Percentiles rank a stretch among this genome's conserved stretches.
These are phyloP conservation scores for Chrosomus eos DNA, from an alignment of 2,797 vertebrate genomes.

Conservation along the genomic window DNA sequence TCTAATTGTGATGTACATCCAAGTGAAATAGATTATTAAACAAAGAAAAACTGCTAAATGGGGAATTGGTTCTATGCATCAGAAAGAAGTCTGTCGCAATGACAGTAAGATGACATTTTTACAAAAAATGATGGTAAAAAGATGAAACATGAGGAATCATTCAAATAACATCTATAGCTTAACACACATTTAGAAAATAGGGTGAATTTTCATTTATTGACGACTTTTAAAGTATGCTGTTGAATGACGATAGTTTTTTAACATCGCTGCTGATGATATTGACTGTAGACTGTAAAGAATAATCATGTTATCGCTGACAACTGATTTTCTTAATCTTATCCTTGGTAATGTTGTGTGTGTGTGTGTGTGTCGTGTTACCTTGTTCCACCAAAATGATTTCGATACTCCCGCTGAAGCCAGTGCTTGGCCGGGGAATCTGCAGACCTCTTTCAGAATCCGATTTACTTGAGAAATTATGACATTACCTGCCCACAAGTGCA, in stretches of 20 bases:
- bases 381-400: background rate
- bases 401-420: background rate
- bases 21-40: background rate
- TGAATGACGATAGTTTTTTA: background rate
- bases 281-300: constrained; percentile 38
- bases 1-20: background rate
- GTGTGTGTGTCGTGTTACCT: background rate
- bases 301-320: constrained; percentile 36
- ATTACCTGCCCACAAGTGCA: background rate
- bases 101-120: no score
- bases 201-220: no score
- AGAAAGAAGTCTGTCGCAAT: background rate
- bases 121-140: no score
- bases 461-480: background rate
- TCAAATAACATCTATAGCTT: background rate
- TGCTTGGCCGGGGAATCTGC: background rate
- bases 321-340: background rate
- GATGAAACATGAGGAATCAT: background rate
- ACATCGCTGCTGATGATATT: constrained; percentile 46
- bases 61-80: background rate
- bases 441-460: no score
- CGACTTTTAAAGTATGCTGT: background rate
- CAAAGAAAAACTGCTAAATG: background rate
- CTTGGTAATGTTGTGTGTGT: background rate
- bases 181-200: background rate